A percentile compares a stretch with the other conserved stretches of the same genome.
These are phyloP conservation scores for Mastigias papua DNA, from an alignment of 30 jellyfish, hydroid and myxozoan genomes.

Conservation along the genomic window DNA sequence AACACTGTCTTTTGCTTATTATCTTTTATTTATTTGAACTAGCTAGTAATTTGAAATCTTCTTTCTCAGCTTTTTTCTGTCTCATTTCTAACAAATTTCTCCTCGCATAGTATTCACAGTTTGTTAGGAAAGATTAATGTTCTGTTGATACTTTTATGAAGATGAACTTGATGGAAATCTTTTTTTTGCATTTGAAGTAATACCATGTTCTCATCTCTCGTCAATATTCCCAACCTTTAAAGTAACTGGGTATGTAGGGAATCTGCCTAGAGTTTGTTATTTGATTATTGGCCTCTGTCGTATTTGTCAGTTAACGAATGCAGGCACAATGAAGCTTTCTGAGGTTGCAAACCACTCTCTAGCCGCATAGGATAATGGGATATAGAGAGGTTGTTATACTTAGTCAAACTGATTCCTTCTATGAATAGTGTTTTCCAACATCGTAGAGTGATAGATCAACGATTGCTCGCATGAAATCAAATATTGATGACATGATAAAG, in stretches of 20 bases:
- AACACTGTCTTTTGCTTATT: background rate
- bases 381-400: background rate
- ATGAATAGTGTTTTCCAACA: background rate
- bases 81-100: too few species aligned
- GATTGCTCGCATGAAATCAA: conserved; percentile 20
- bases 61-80: too few species aligned
- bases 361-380: background rate
- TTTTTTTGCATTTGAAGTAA: too few species aligned
- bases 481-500: conserved; percentile 20
- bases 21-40: too few species aligned
- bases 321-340: background rate
- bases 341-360: background rate
- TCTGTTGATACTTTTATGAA: too few species aligned
- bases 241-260: too few species aligned
- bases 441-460: conserved; percentile 26
- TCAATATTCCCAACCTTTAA: too few species aligned
- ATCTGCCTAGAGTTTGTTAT: background rate
- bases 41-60: background rate
- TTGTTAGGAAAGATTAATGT: too few species aligned
- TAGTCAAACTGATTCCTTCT: background rate
- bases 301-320: background rate
- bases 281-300: background rate
- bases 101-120: too few species aligned
- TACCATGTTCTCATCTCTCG: too few species aligned
- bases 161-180: too few species aligned